A percentile compares a stretch with the other conserved stretches of the same genome.
These are phyloP conservation scores for Coelinius sp. DNA, from an alignment of 2,888 invertebrate genomes.

Conservation along the genomic window DNA sequence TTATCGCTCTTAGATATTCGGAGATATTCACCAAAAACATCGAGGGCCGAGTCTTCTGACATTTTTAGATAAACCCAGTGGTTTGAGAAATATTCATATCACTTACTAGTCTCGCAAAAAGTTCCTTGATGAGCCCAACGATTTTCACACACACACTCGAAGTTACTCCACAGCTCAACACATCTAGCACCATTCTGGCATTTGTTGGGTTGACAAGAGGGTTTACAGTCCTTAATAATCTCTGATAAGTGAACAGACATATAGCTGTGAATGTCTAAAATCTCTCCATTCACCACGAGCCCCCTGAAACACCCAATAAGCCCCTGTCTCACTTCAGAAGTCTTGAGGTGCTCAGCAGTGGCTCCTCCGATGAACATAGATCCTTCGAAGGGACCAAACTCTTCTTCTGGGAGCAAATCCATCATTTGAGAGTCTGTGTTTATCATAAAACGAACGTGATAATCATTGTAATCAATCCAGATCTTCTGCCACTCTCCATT, in stretches of 20 bases:
- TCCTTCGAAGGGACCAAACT: conserved; percentile 93
- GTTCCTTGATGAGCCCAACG: conserved; percentile 93
- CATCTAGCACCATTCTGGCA: conserved; percentile 93
- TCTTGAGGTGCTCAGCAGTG: conserved; percentile 85
- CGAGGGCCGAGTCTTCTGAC: no score
- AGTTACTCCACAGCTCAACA: conserved; percentile 93
- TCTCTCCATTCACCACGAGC: conserved; percentile 91
- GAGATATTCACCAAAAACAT: no score
- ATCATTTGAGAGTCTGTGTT: conserved; percentile 92
- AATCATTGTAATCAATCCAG: conserved; percentile 95
- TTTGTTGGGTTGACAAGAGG: conserved; percentile 94
- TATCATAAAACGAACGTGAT: conserved; percentile 93
- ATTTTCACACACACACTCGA: conserved; percentile 93
- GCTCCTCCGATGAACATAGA: conserved; percentile 96
- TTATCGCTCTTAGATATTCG: no score
- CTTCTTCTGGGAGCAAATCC: conserved; percentile 86
- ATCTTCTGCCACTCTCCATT: conserved; percentile 97
- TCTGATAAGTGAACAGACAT: conserved; percentile 93
- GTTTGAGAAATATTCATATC: not conserved
- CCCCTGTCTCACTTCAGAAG: conserved; percentile 88
- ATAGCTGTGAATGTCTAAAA: conserved; percentile 91
- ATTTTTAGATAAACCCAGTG: not conserved
- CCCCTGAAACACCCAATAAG: conserved; percentile 95
- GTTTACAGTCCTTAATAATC: conserved; percentile 93
- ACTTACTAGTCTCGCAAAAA: conserved; percentile 92